Evolutionary conservation across 2,888 invertebrate genomes (phyloP), one percentile per base, ranked within the genome.

Genomic region (Eurytoma californica): DNA sequence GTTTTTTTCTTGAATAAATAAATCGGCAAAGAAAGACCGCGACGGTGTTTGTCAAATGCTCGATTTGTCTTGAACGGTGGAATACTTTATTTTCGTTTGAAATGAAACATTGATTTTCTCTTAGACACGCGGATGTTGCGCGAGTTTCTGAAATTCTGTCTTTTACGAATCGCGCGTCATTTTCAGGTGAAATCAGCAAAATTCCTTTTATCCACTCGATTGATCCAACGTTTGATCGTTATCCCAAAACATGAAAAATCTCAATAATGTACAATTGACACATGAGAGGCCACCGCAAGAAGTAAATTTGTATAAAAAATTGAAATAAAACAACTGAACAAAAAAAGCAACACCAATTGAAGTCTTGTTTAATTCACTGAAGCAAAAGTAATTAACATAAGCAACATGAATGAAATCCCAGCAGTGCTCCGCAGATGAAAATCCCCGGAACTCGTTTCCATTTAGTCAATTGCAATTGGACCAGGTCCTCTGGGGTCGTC

Each of bases 301-400:
- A n/a, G 20, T 49, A 66, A 69, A 58, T 69, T 69, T 69, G 69
- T 69, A 69, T 18, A n/a, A 1, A 51, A 51, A 57, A 69, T 69
- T 58, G 57, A 47, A 69, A 69, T 20, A 69, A 39, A 57, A 20
- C 28, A n/a, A 69, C 57, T 7, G 12, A 70, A 70, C 30, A 60
- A 70, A 49, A 49, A n/a, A 58, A 60, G 47, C 14, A 57, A 69
- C 30, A 13, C 18, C 18, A 68, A n/a, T 30, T 39, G 39, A 30
- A 69, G 20, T 57, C 57, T 39, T 39, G 39, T 39, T 39, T 39
- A 39, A 39, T 39, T 39, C 39, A 39, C 39, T 7, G 39, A 39
- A 39, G 3, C 39, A 39, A 39, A 39, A 39, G 7, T 7, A 39
- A 39, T 39, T 7, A 39, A 39, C 39, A 39, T 7, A 39, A 39